A percentile compares a stretch with the other conserved stretches of the same genome.
These are phyloP conservation scores for Boulengeromyrus knoepffleri DNA, from an alignment of 2,113 vertebrate genomes.

Conservation along the genomic window DNA sequence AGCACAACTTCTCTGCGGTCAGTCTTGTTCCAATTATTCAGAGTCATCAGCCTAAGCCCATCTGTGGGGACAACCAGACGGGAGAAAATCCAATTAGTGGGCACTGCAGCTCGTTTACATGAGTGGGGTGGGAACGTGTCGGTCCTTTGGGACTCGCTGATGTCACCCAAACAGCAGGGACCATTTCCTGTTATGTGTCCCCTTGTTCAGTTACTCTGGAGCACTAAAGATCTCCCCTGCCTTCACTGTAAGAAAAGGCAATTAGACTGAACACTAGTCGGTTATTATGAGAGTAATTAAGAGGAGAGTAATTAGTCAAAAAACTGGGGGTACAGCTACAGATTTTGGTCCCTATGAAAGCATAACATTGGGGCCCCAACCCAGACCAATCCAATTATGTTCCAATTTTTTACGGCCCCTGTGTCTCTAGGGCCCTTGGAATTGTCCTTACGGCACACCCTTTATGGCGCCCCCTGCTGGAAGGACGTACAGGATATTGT, in stretches of 20 bases:
- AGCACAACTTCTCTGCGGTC: slow-evolving; percentile 8
- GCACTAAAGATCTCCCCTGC: background rate
- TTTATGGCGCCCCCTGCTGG: background rate
- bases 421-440: background rate
- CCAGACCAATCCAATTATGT: background rate
- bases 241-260: background rate
- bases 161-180: background rate
- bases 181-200: background rate
- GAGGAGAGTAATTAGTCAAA: background rate
- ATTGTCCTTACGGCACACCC: background rate
- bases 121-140: background rate
- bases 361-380: background rate
- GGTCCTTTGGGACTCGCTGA: background rate
- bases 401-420: background rate
- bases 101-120: background rate
- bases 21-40: slow-evolving; percentile 21
- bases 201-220: background rate
- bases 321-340: background rate
- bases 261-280: background rate
- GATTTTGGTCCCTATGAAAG: background rate
- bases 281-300: background rate
- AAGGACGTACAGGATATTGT: background rate
- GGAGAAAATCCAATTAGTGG: slow-evolving; percentile 10
- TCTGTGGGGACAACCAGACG: slow-evolving; percentile 8
- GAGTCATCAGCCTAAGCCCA: slow-evolving; percentile 7